Base-by-base conservation (phyloP, 2,797 vertebrate genomes). In the Ctenopoma kingsleyae region DNA sequence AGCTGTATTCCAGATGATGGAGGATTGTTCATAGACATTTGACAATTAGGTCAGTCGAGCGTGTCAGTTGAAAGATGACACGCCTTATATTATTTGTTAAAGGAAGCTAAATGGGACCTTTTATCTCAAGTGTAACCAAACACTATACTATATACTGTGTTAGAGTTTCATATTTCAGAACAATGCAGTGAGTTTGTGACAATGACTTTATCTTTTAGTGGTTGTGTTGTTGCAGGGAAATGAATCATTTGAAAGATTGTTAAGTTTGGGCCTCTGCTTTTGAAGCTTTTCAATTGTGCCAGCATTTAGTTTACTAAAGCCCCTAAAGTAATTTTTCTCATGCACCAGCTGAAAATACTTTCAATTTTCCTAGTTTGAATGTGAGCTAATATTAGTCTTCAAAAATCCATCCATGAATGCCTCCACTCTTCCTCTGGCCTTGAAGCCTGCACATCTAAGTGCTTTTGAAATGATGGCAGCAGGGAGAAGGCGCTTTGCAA, bases 391-490 rank as follows among this genome's bases (percentile, higher is more conserved):
- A 88, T 90, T 90, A 91, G 80, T 81, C 78, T 84, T 82, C 80
- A 85, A 70, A 82, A 90, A 81, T 77, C 73, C 75, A 74, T 80
- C 64, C 60, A 52, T 78, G 76, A 84, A 82, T 78, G 78, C 79
- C 63, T 85, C 52, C 60, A 71, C 73, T 82, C 67, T 78, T 81
- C 72, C 54, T 67, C 67, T 48, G 70, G 84, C 82, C 85, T 93
- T 89, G 89, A 91, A 85, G 88, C 72, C 49, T 51, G 59, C 85
- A 78, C 89, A 84, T 93, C 86, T 85, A 77, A 92, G 86, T 83
- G 82, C 78, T 90, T 91, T 90, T 88, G 85, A 90, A 91, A 88
- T 49, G 83, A 83, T 19, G 70, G 87, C 86, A 74, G 76, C 73
- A 47, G 69, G 61, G 74, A 82, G 81, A 86, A 78, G 72, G 19